Percentiles rank a stretch among this genome's conserved stretches.
Evolutionary conservation across 2,888 invertebrate genomes (phyloP).

Genomic region (Synergus laeviventris): DNA sequence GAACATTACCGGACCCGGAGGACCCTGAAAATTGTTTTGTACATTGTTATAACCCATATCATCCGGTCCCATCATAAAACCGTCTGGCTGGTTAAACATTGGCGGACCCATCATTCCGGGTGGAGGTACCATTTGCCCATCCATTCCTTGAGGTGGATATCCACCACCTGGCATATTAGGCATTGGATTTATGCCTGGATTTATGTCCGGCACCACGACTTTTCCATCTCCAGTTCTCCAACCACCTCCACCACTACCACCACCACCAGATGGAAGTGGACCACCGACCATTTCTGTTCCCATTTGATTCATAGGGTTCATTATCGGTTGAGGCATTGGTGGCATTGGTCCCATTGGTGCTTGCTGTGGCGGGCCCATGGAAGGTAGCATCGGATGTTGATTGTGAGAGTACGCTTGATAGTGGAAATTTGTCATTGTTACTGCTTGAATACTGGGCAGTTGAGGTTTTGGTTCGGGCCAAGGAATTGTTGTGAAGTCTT

Average conservation of each 20-base stretch:
- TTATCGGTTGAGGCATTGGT: conserved; percentile 62
- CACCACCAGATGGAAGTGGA: conserved; percentile 67
- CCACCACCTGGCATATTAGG: conserved; percentile 60
- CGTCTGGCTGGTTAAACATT: conserved; percentile 70
- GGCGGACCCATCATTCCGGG: conserved; percentile 76
- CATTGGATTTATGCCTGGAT: conserved; percentile 63
- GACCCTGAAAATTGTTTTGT: conserved; percentile 66
- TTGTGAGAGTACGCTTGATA: conserved; percentile 55
- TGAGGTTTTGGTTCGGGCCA: conserved; percentile 92
- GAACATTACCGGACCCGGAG: conserved; percentile 66
- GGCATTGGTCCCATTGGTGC: conserved; percentile 56
- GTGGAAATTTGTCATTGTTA: conserved; percentile 45
- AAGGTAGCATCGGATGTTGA: conserved; percentile 57
- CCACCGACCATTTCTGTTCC: conserved; percentile 64
- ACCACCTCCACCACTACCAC: conserved; percentile 75
- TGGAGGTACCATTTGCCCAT: conserved; percentile 66
- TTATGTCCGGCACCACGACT: conserved; percentile 72
- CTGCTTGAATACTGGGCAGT: conserved; percentile 73
- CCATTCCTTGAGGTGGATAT: conserved; percentile 73
- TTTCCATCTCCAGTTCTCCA: conserved; percentile 78
- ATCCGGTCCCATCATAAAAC: conserved; percentile 70
- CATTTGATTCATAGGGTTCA: conserved; percentile 75
- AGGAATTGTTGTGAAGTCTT: conserved; percentile 85
- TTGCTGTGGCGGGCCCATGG: conserved; percentile 59
- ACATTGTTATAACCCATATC: conserved; percentile 69